Conservation (phyloP, 1,140 invertebrate genomes). For the Zaprionus ornatus region DNA sequence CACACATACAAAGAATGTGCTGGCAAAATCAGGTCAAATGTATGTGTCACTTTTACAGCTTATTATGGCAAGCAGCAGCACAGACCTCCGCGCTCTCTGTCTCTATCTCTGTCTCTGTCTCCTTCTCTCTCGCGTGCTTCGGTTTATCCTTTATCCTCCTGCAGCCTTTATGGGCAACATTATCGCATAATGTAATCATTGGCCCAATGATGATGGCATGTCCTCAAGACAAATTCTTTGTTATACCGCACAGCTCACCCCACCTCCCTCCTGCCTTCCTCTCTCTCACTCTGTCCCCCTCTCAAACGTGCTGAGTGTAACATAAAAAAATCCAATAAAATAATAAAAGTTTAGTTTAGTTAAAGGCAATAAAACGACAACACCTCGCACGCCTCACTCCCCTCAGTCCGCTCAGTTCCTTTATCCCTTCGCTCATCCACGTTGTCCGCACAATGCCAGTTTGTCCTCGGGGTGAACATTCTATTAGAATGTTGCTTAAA, state of each 20-base stretch:
- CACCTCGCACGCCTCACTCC: conserved; percentile 42
- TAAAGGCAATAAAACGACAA: conserved; percentile 74
- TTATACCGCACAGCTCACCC: conserved; percentile 56
- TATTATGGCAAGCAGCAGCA: conserved; percentile 71
- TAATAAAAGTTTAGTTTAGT: conserved; percentile 77
- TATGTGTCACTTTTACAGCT: conserved; percentile 80
- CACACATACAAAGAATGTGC: conserved; percentile 62
- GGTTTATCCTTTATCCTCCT: conserved; percentile 43
- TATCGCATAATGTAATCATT: conserved; percentile 83
- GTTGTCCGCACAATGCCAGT: conserved; percentile 22
- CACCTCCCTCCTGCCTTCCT: not conserved
- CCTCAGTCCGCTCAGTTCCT: not conserved
- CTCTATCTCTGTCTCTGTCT: conserved; percentile 41
- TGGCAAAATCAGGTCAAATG: conserved; percentile 75
- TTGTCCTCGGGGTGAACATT: conserved; percentile 16
- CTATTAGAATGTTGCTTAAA: conserved; percentile 22
- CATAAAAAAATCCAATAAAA: conserved; percentile 61
- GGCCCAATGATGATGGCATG: conserved; percentile 79
- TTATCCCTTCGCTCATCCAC: not conserved
- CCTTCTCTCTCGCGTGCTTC: conserved; percentile 14
- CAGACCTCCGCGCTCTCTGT: conserved; percentile 10
- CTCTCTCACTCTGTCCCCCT: not conserved
- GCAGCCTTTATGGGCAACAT: conserved; percentile 75
- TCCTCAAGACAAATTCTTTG: conserved; percentile 81
- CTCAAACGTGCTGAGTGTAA: not conserved